phyloP scores from a whole-genome alignment of 2,113 vertebrate genomes.

The Saguinus imperator region DNA sequence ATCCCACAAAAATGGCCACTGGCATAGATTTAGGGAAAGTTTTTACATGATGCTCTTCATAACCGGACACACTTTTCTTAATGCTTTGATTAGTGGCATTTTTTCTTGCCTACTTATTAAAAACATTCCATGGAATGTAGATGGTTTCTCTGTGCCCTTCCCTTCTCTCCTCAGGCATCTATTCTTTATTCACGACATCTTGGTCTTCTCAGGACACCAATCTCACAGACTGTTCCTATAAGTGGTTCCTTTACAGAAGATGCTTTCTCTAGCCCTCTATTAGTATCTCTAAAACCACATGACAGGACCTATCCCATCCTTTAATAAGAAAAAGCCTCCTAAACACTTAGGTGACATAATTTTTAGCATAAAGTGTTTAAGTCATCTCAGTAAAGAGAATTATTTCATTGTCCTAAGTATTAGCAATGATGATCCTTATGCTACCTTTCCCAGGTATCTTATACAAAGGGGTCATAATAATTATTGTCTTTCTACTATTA shows the following conservation, averaged over 20 bases:
- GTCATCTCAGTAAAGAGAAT: slow-evolving; percentile 11
- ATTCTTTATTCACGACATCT: neutral
- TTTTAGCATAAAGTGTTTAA: neutral
- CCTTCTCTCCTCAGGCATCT: neutral
- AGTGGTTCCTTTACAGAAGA: neutral
- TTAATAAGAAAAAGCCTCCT: neutral
- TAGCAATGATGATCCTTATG: slow-evolving; percentile 29
- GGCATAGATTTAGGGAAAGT: slow-evolving; percentile 79
- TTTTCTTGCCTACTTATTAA: slow-evolving; percentile 1
- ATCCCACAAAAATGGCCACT: slow-evolving; percentile 58
- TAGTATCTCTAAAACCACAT: neutral
- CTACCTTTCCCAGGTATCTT: slow-evolving; percentile 24
- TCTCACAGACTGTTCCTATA: neutral
- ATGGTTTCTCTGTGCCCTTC: neutral
- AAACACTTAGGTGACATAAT: neutral
- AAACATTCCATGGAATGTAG: neutral
- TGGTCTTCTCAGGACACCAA: neutral
- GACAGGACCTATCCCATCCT: neutral
- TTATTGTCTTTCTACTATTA: neutral
- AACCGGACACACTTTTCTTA: slow-evolving; percentile 70
- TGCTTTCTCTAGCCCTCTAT: neutral
- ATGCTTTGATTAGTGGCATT: slow-evolving; percentile 41
- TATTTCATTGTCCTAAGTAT: neutral
- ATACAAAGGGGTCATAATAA: neutral
- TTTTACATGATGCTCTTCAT: slow-evolving; percentile 29